A percentile compares a stretch with the other conserved stretches of the same genome.
Evolutionary conservation across 2,888 invertebrate species (phyloP).

Genomic region (Dryomyza anilis): DNA sequence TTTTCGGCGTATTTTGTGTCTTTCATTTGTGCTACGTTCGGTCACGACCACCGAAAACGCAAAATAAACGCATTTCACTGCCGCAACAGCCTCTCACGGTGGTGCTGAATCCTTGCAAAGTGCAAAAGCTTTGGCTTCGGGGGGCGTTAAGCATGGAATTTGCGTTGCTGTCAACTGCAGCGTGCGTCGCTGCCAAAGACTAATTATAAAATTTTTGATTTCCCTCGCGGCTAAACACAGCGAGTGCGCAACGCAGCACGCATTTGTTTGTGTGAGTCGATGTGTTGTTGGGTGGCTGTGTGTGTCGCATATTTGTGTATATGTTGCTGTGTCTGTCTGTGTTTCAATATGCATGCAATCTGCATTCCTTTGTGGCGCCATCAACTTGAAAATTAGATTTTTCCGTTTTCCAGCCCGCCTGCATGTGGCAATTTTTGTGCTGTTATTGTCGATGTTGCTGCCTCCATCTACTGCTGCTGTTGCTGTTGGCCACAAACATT

Average conservation of each 20-base stretch:
- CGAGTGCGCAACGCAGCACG: background rate
- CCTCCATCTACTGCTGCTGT: background rate
- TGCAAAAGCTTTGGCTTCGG: background rate
- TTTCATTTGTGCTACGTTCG: background rate
- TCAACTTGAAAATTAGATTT: conserved; percentile 26
- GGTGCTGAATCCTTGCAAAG: no score
- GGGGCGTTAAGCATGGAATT: no score
- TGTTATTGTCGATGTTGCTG: background rate
- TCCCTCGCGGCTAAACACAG: conserved; percentile 43
- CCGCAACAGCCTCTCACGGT: background rate
- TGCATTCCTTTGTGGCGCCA: conserved; percentile 25
- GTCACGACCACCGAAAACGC: background rate
- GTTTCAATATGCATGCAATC: conserved; percentile 17
- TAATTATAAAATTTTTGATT: conserved; percentile 60
- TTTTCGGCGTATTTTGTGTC: background rate
- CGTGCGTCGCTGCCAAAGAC: conserved; percentile 48
- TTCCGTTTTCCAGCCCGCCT: background rate
- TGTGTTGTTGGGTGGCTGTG: background rate
- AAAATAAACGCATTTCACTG: background rate
- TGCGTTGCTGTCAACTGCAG: conserved; percentile 19
- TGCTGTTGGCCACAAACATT: background rate
- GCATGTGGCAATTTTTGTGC: background rate
- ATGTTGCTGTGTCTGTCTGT: background rate
- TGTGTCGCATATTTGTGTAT: background rate
- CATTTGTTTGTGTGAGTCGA: background rate